These are phyloP conservation scores for Hipparchia semele DNA, from an alignment of 2,888 invertebrate genomes.

Conservation along the genomic window DNA sequence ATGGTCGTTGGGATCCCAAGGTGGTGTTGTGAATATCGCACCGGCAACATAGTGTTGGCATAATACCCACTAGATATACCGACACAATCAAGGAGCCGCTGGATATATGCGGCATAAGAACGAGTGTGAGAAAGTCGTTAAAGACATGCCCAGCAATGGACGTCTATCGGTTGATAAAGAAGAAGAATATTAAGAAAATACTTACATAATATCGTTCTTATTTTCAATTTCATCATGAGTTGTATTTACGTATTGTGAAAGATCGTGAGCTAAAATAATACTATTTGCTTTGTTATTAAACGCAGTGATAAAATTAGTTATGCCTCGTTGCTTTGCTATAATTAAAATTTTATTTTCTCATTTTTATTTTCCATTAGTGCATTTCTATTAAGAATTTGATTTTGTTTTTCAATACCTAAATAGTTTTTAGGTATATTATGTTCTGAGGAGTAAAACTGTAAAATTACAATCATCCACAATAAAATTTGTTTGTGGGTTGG, in stretches of 20 bases:
- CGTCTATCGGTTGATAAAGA: too few species aligned
- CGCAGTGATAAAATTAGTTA: neutral
- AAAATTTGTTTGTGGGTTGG: too few species aligned
- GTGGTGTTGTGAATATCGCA: neutral
- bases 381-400: neutral
- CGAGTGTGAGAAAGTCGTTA: too few species aligned
- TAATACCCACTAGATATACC: too few species aligned
- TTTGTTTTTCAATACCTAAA: neutral
- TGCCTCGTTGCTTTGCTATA: neutral
- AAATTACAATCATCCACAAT: too few species aligned
- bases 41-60: too few species aligned
- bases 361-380: neutral
- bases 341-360: neutral
- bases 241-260: neutral
- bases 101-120: too few species aligned
- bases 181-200: neutral
- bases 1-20: neutral
- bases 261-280: neutral
- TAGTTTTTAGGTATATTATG: too few species aligned
- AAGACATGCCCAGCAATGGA: too few species aligned
- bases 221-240: neutral
- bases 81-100: too few species aligned
- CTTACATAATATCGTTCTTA: neutral
- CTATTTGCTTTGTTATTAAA: neutral
- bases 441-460: too few species aligned